Evolutionary conservation across 2,113 vertebrate species (phyloP), one percentile per base, ranked within the genome.

Genomic region (Leuciscus idus): DNA sequence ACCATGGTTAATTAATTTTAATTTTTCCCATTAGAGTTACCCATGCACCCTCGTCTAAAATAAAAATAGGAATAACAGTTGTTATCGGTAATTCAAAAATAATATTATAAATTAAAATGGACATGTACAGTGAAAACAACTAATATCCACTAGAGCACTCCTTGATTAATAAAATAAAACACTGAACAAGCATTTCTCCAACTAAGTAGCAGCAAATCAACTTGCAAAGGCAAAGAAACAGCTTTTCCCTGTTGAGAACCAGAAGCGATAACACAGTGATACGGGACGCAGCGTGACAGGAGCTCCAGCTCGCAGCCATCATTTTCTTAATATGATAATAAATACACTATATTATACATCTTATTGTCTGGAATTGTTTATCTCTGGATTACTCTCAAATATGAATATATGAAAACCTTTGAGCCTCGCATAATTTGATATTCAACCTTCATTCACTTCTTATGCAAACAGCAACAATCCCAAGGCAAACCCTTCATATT

Each of bases 401-500:
- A 70, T 33, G 46, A 82, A 83, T 52, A 81, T 64, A 81, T 66
- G 59, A 64, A 81, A 64, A 52, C 55, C 61, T 66, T 64, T 21
- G 59, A 26, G 30, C 33, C 36, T 81, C 0, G 23, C 26, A 68
- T 68, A 23, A 50, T 66, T 46, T 81, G 43, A 30, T 50, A 33
- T 83, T 70, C 4, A 17, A 19, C 39, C 3, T 64, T 21, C n/a
- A 64, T 68, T 68, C 62, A 66, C 39, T 68, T 23, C 80, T 33
- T 36, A 68, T 33, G 61, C 43, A 68, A 82, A 83, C 66, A 57
- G 46, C 46, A 72, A 72, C 48, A 39, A 57, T 39, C 30, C 81
- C 48, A 36, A 73, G 15, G 66, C 81, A 83, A 83, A 72, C 28
- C 30, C 6, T 55, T 70, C 26, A 70, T 83, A 83, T 83, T 64